A percentile compares a stretch with the other conserved stretches of the same genome.
phyloP scores from a whole-genome alignment of 2,888 invertebrate species.

The Falcaria lacertinaria region DNA sequence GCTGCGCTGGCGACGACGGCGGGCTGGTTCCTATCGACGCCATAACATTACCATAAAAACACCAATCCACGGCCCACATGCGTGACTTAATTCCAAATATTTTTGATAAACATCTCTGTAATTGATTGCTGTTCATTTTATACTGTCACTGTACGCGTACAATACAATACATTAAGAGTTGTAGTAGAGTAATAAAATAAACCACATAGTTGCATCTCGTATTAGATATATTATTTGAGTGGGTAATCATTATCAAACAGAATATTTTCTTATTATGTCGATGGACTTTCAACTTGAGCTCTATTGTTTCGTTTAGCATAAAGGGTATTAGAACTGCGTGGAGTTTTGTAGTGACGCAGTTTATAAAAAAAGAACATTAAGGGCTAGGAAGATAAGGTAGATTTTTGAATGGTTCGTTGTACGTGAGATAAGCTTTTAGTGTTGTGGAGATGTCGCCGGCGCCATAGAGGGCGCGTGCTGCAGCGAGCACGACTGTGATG shows the following conservation, averaged over 20 bases:
- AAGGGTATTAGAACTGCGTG: slow-evolving; percentile 29
- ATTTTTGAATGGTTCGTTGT: slow-evolving; percentile 7
- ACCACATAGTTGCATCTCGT: slow-evolving; percentile 41
- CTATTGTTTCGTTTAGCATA: slow-evolving; percentile 39
- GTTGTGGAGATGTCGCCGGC: slow-evolving; percentile 28
- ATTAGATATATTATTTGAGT: slow-evolving; percentile 32
- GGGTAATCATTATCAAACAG: slow-evolving; percentile 24
- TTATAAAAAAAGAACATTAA: slow-evolving; percentile 8
- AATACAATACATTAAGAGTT: slow-evolving; percentile 25
- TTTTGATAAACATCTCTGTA: slow-evolving; percentile 48
- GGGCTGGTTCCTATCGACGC: slow-evolving; percentile 43
- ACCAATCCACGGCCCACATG: slow-evolving; percentile 48
- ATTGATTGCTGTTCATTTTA: slow-evolving; percentile 39
- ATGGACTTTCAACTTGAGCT: slow-evolving; percentile 28
- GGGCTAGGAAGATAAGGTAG: slow-evolving; percentile 13
- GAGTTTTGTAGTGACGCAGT: slow-evolving; percentile 15
- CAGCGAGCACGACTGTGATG: slow-evolving; percentile 46
- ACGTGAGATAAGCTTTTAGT: slow-evolving; percentile 20
- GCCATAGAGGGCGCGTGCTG: slow-evolving; percentile 55
- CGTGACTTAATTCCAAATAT: slow-evolving; percentile 62
- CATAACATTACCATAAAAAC: slow-evolving; percentile 64
- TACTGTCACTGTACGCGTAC: slow-evolving; percentile 41
- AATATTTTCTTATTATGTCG: slow-evolving; percentile 38
- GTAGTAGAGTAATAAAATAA: slow-evolving; percentile 40
- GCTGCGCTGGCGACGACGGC: slow-evolving; percentile 19